phyloP scores from a whole-genome alignment of 1,140 invertebrate species.

The Sitophilus oryzae region DNA sequence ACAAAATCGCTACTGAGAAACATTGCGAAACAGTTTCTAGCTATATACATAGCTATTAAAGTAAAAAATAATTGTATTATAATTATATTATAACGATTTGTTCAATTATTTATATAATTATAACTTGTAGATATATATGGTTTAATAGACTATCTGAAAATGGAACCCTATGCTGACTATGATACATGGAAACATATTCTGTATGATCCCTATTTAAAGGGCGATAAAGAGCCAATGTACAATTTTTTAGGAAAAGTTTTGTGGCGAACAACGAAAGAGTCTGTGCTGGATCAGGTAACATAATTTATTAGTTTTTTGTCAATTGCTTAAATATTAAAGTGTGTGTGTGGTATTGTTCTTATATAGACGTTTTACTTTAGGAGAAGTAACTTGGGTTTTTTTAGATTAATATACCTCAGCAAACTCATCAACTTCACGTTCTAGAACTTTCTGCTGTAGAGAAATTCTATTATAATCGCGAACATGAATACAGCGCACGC shows the following conservation, averaged over 20 bases:
- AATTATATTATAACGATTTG: constrained; percentile 2
- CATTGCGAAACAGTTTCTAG: no score
- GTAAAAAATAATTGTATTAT: constrained; percentile 5
- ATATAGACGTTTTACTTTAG: neutral
- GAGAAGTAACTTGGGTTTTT: constrained; percentile 2
- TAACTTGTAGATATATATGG: constrained; percentile 64
- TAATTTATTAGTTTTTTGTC: no score
- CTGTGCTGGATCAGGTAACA: constrained; percentile 53
- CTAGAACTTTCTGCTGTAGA: constrained; percentile 50
- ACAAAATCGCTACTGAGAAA: no score
- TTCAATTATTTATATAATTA: no score
- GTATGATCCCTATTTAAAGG: constrained; percentile 51
- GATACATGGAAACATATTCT: constrained; percentile 53
- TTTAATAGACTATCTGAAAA: constrained; percentile 61
- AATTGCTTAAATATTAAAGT: no score
- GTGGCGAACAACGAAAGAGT: constrained; percentile 64
- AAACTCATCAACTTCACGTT: constrained; percentile 44
- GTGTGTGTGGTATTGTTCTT: no score
- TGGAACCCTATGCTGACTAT: constrained; percentile 52
- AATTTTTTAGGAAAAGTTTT: constrained; percentile 55
- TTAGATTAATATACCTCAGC: constrained; percentile 48
- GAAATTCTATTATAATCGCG: constrained; percentile 49
- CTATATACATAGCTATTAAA: no score
- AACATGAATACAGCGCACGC: constrained; percentile 42
- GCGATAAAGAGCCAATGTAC: constrained; percentile 47